These are phyloP conservation scores for Tridacna crocea DNA, from an alignment of 2,888 invertebrate genomes.

Conservation along the genomic window DNA sequence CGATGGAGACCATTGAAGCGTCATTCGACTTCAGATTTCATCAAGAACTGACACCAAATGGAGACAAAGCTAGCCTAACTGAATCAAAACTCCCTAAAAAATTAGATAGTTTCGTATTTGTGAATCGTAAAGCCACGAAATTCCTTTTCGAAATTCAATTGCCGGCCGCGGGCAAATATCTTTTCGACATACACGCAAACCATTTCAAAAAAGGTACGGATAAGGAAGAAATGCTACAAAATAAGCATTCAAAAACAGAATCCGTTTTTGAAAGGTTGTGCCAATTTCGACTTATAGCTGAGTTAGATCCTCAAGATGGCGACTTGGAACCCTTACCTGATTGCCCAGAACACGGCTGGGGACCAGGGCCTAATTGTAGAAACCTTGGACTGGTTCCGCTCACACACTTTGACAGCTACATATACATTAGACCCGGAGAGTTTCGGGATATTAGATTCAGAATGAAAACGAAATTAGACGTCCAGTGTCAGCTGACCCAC, in stretches of 20 bases:
- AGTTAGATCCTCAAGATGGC: slow-evolving; percentile 47
- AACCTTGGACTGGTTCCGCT: slow-evolving; percentile 56
- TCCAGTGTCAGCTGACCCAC: slow-evolving; percentile 59
- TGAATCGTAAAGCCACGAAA: slow-evolving; percentile 58
- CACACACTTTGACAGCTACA: slow-evolving; percentile 59
- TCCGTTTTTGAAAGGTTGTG: slow-evolving; percentile 36
- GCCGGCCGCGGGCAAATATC: slow-evolving; percentile 63
- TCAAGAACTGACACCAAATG: slow-evolving; percentile 2
- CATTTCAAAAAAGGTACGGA: neutral
- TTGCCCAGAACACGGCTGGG: slow-evolving; percentile 65
- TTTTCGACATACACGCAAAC: slow-evolving; percentile 58
- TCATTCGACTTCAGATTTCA: slow-evolving; percentile 22
- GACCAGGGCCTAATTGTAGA: slow-evolving; percentile 61
- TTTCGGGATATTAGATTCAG: slow-evolving; percentile 57
- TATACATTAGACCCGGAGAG: slow-evolving; percentile 62
- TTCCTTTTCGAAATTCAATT: slow-evolving; percentile 59
- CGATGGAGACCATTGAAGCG: slow-evolving; percentile 30
- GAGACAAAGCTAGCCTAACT: neutral
- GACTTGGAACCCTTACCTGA: slow-evolving; percentile 62
- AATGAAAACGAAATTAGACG: slow-evolving; percentile 54
- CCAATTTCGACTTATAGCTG: slow-evolving; percentile 60
- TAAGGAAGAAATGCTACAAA: neutral
- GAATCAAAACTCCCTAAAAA: slow-evolving; percentile 24
- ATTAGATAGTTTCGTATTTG: slow-evolving; percentile 61
- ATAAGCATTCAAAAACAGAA: neutral